Conservation (phyloP, 2,113 vertebrate species). For the Baryphthengus martii region DNA sequence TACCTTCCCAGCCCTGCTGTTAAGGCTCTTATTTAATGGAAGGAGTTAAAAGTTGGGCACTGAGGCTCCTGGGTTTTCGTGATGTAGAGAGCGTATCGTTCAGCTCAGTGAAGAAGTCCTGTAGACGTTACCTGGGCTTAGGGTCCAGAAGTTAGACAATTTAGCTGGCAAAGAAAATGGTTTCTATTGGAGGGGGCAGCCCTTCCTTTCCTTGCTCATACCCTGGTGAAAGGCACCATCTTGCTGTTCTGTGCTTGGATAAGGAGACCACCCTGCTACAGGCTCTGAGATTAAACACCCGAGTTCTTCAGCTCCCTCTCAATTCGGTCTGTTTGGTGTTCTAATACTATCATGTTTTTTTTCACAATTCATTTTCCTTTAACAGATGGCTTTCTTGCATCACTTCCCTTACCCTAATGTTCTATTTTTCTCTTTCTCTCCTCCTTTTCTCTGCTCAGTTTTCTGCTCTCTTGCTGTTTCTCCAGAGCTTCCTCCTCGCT, state of each 20-base stretch:
- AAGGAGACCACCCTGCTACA: background rate
- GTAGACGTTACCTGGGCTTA: background rate
- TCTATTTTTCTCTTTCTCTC: slow-evolving; percentile 38
- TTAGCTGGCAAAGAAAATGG: background rate
- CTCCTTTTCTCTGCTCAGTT: slow-evolving; percentile 72
- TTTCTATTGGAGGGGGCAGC: background rate
- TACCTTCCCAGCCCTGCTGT: background rate
- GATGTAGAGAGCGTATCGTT: accelerated
- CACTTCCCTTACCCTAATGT: slow-evolving; percentile 9
- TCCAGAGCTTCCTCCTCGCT: slow-evolving; percentile 88
- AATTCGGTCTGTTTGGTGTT: background rate
- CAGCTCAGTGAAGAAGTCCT: background rate
- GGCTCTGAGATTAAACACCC: background rate
- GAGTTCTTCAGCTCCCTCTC: background rate
- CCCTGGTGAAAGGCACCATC: background rate
- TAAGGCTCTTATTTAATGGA: background rate
- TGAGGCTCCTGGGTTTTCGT: background rate
- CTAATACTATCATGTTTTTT: background rate
- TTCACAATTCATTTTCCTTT: slow-evolving; percentile 35
- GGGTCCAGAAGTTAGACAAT: background rate
- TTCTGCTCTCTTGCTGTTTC: slow-evolving; percentile 83
- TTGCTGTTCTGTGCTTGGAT: background rate
- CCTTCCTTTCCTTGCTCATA: background rate
- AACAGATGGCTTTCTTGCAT: slow-evolving; percentile 22
- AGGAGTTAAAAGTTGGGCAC: background rate